Percentiles rank a stretch among this genome's conserved stretches.
Conservation (phyloP, 2,888 invertebrate species). For the Ophonus ardosiacus region DNA sequence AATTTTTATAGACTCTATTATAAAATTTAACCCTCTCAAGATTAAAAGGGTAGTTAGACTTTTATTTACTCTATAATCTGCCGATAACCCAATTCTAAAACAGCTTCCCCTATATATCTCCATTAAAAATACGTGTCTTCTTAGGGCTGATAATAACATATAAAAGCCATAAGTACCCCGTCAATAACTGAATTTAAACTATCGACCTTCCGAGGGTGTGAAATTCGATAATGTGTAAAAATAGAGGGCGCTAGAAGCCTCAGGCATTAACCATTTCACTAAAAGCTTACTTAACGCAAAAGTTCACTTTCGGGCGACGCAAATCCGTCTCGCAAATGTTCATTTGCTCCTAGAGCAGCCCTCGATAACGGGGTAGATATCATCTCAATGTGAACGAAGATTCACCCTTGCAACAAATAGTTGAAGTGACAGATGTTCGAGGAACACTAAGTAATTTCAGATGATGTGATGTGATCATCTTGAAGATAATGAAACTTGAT, state of each 20-base stretch:
- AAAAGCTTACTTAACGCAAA: slow-evolving; percentile 50
- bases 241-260: slow-evolving; percentile 18
- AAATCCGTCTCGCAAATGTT: slow-evolving; percentile 53
- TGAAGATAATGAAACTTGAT: background rate
- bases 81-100: background rate
- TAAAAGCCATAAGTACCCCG: slow-evolving; percentile 22
- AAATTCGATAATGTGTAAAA: slow-evolving; percentile 41
- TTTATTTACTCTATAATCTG: background rate
- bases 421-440: background rate
- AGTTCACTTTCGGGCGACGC: slow-evolving; percentile 25
- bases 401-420: background rate
- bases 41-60: background rate
- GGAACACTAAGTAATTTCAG: background rate
- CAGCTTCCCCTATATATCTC: background rate
- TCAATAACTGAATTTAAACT: slow-evolving; percentile 43
- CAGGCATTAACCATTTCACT: slow-evolving; percentile 35
- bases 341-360: slow-evolving; percentile 30
- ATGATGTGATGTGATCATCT: background rate
- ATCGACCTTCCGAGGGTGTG: slow-evolving; percentile 1
- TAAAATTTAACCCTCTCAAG: too few relatives aligned
- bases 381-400: background rate
- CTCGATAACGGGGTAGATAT: background rate
- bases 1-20: too few relatives aligned
- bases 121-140: background rate
- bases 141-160: slow-evolving; percentile 30